Evolutionary conservation across 23 tunicate genomes (phyloP).

Genomic region (Trididemnum miniatum): DNA sequence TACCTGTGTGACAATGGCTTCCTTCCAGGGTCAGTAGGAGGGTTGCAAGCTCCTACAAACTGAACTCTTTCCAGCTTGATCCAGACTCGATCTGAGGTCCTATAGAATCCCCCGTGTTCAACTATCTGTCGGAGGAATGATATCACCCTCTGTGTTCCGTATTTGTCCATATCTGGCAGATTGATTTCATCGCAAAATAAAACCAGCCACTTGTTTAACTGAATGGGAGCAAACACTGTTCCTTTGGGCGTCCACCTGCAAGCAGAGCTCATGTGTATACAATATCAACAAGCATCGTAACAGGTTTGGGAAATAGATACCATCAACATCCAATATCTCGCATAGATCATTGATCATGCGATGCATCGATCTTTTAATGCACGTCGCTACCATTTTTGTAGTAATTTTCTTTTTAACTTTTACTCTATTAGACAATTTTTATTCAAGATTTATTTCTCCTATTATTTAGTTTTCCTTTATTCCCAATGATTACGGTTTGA

Average conservation of each 20-base stretch:
- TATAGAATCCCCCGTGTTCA: constrained; percentile 95
- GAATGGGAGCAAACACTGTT: constrained; percentile 90
- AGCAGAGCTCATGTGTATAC: too few species aligned
- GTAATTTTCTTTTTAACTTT: too few species aligned
- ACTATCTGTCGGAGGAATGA: constrained; percentile 95
- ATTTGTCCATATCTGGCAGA: constrained; percentile 90
- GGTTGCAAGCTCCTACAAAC: constrained; percentile 99
- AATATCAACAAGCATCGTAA: too few species aligned
- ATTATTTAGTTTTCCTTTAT: too few species aligned
- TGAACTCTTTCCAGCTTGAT: constrained; percentile 88
- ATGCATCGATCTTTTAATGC: too few species aligned
- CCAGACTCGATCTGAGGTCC: constrained; percentile 88
- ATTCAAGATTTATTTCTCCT: too few species aligned
- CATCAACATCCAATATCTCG: too few species aligned
- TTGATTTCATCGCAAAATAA: constrained; percentile 98
- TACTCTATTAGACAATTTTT: too few species aligned
- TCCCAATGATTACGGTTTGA: too few species aligned
- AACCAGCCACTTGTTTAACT: constrained; percentile 98
- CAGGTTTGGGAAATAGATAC: too few species aligned
- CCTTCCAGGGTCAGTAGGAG: constrained; percentile 98
- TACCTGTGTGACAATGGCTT: constrained; percentile 90
- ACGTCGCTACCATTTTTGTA: too few species aligned
- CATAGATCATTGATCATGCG: too few species aligned
- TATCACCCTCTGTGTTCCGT: constrained; percentile 98
- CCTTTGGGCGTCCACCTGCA: constrained; percentile 91